These are phyloP conservation scores for Tenthredo distinguenda DNA, from an alignment of 2,888 invertebrate species.

Conservation along the genomic window DNA sequence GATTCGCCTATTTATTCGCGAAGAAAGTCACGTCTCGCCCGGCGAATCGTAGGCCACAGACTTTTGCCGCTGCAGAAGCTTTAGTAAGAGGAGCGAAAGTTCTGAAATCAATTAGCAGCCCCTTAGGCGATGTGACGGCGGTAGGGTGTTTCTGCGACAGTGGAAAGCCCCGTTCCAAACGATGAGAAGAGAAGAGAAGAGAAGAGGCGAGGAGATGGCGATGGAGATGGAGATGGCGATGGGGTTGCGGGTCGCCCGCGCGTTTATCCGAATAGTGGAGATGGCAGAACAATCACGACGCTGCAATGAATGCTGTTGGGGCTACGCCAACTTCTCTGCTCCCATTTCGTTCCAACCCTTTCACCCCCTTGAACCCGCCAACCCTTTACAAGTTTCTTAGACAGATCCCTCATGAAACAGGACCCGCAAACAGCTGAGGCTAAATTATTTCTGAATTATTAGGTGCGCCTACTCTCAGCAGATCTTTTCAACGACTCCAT, in stretches of 20 bases:
- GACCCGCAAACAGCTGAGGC: not conserved
- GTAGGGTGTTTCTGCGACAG: constrained; percentile 50
- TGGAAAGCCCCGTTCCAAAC: constrained; percentile 39
- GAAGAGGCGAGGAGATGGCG: not conserved
- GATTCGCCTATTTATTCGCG: not conserved
- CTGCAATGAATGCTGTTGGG: constrained; percentile 61
- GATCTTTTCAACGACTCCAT: not conserved
- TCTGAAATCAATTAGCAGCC: constrained; percentile 77
- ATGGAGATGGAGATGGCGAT: not conserved
- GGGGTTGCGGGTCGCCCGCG: constrained; percentile 33
- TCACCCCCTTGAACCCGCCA: constrained; percentile 30
- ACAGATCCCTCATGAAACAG: constrained; percentile 7
- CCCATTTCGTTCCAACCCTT: constrained; percentile 48
- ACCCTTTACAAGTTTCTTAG: constrained; percentile 41
- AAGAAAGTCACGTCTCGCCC: constrained; percentile 1
- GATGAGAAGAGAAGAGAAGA: constrained; percentile 32
- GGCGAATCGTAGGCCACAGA: not conserved
- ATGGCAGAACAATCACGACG: constrained; percentile 70
- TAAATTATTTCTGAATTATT: constrained; percentile 33
- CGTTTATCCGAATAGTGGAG: constrained; percentile 61
- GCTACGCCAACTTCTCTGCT: constrained; percentile 38
- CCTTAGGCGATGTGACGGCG: constrained; percentile 59
- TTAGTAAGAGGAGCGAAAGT: constrained; percentile 63
- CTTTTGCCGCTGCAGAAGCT: not conserved
- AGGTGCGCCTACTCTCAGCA: not conserved